Evolutionary conservation across 2,113 vertebrate genomes (phyloP), one percentile per base, ranked within the genome.

Genomic region (Microcebus ravelobensis): DNA sequence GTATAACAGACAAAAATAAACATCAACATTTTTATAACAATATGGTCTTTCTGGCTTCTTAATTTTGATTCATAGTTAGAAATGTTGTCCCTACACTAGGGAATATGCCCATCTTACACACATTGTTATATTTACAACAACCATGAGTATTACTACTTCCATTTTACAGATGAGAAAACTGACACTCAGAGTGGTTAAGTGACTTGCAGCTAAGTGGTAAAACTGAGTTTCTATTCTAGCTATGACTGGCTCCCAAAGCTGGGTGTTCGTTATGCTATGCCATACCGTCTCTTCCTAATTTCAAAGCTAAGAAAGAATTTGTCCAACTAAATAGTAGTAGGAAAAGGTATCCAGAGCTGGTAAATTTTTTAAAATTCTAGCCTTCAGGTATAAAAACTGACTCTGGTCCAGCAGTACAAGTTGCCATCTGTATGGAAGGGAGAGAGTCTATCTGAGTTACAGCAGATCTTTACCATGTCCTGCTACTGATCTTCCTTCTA

Each of bases 281-380:
- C 45, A 67, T 59, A 45, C 73, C 7, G 12, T 76, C n/a, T 89
- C 61, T 65, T 34, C 25, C 17, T 65, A 34, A 92, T 42, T 80
- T 95, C 59, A 95, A 92, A 95, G 67, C n/a, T 74, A 96, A 90
- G 63, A 74, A 87, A 48, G 42, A 82, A 93, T 10, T n/a, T 34
- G 11, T 67, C 42, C n/a, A 39, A 74, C 50, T 63, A 91, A 91
- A 71, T 0, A 68, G 25, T 10, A 79, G 21, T 12, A 76, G 74
- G 27, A 74, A 96, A 94, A 95, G 68, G 76, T 76, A 68, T 1
- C 23, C 50, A 70, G 59, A 87, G 81, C 18, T 13, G 42, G 2
- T 4, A 21, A 31, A 42, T 42, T 63, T 79, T 57, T 93, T 61
- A 89, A 96, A 85, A 48, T 55, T 8, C 10, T 50, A 71, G 85